A percentile compares a stretch with the other conserved stretches of the same genome.
These are phyloP conservation scores for Oceanites oceanicus DNA, from an alignment of 2,113 vertebrate genomes.

Conservation along the genomic window DNA sequence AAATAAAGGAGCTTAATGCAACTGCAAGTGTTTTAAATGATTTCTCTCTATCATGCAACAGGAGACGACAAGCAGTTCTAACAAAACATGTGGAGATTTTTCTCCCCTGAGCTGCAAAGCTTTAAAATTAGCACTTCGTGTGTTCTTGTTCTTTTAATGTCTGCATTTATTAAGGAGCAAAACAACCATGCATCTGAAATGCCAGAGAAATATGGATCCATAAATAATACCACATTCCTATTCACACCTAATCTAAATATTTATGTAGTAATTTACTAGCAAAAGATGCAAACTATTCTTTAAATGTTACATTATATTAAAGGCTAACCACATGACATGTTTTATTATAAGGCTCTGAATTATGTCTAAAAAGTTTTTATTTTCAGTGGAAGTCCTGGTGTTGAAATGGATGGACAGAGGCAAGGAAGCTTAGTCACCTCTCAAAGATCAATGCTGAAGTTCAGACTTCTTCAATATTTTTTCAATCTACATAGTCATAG, in stretches of 20 bases:
- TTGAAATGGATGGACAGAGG: slow-evolving; percentile 6
- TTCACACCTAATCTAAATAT: slow-evolving; percentile 65
- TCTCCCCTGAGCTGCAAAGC: slow-evolving; percentile 25
- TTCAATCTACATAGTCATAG: background rate
- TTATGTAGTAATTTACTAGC: slow-evolving; percentile 65
- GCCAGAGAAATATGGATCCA: slow-evolving; percentile 57
- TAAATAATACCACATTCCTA: slow-evolving; percentile 61
- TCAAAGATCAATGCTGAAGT: background rate
- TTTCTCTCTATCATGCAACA: background rate
- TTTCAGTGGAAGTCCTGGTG: background rate
- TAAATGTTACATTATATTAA: slow-evolving; percentile 61
- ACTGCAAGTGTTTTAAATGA: background rate
- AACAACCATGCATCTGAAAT: slow-evolving; percentile 59
- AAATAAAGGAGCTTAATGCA: slow-evolving; percentile 38
- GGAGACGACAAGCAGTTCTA: background rate
- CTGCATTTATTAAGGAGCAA: slow-evolving; percentile 58
- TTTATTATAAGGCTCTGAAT: slow-evolving; percentile 51
- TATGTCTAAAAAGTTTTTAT: background rate
- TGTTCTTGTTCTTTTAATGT: slow-evolving; percentile 37
- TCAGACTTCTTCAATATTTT: background rate
- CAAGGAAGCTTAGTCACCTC: background rate
- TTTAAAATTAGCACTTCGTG: slow-evolving; percentile 49
- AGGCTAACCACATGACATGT: slow-evolving; percentile 57
- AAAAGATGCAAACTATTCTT: slow-evolving; percentile 63
- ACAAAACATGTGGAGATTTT: slow-evolving; percentile 1